Base-by-base conservation (phyloP, 2,797 vertebrate genomes). In the Pithecia hirsuta region DNA sequence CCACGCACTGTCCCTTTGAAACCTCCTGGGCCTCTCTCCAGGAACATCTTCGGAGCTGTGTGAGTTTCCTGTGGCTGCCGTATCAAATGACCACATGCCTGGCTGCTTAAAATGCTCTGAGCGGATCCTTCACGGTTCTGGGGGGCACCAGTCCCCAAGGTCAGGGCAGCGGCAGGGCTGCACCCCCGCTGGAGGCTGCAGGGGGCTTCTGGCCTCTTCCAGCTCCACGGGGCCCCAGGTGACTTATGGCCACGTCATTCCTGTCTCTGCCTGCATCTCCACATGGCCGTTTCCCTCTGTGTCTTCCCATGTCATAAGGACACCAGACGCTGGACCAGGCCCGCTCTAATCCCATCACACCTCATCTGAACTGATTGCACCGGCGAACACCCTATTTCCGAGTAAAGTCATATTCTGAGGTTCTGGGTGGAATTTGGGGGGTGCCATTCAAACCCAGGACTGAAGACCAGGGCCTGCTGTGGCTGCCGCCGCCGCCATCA, bases 401-500 rank as follows among this genome's bases (percentile, higher is more conserved):
- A 82, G n/a, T 24, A 4, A 5, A 11, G n/a, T 48, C 28, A 28
- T 4, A 20, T 48, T 36, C 14, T 12, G 14, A 59, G 26, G 41
- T 22, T 30, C 70, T 76, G 33, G 11, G 17, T 4, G 11, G 80
- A 57, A 41, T 12, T 36, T 82, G 36, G 7, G 15, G 36, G 36
- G 4, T 33, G 11, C 7, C 33, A 10, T 5, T 39, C 14, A 39
- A 39, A 28, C 52, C n/a, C 52, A 30, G 52, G 24, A 19, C 80
- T 2, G 28, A 22, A 82, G 80, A 5, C 24, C 3, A 15, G 52
- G 52, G 33, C 20, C 33, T 26, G 15, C 26, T 10, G 8, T 11
- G 1, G 13, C 20, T 12, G 2, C 30, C 2, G 11, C 15, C 8
- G 4, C 52, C 6, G 8, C 33, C 28, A 6, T 7, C 1, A 1